These are phyloP conservation scores for Sarotherodon lohbergeri DNA, from an alignment of 2,113 vertebrate species.

Conservation along the genomic window DNA sequence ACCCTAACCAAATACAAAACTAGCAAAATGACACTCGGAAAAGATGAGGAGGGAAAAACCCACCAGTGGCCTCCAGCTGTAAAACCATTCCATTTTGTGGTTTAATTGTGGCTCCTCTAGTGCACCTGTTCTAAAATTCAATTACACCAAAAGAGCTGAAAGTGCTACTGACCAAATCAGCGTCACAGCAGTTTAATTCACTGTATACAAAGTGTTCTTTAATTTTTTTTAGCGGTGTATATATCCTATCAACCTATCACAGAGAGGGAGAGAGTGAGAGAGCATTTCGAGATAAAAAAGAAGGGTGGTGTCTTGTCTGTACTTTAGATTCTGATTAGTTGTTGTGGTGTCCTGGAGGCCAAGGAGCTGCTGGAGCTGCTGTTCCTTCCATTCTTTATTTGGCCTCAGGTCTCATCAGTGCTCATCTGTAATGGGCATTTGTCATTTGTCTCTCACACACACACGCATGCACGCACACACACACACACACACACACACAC, in stretches of 20 bases:
- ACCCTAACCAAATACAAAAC: background rate
- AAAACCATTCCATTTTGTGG: background rate
- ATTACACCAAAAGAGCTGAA: background rate
- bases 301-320: background rate
- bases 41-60: background rate
- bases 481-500: conserved; percentile 28
- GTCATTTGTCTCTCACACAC: conserved; percentile 69
- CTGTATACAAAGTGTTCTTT: background rate
- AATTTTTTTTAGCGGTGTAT: background rate
- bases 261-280: background rate
- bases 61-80: background rate
- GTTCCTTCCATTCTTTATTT: conserved; percentile 57
- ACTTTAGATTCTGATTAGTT: conserved; percentile 56
- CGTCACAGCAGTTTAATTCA: background rate
- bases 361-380: conserved; percentile 43
- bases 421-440: conserved; percentile 73
- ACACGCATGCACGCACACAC: background rate
- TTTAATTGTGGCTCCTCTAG: background rate
- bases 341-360: conserved; percentile 77
- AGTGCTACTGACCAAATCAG: background rate
- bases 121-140: background rate
- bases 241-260: background rate
- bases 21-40: background rate
- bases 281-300: conserved; percentile 6
- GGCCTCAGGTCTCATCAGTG: conserved; percentile 78